Evolutionary conservation across 2,797 vertebrate genomes (phyloP).

Genomic region (Sebastes steindachneri): DNA sequence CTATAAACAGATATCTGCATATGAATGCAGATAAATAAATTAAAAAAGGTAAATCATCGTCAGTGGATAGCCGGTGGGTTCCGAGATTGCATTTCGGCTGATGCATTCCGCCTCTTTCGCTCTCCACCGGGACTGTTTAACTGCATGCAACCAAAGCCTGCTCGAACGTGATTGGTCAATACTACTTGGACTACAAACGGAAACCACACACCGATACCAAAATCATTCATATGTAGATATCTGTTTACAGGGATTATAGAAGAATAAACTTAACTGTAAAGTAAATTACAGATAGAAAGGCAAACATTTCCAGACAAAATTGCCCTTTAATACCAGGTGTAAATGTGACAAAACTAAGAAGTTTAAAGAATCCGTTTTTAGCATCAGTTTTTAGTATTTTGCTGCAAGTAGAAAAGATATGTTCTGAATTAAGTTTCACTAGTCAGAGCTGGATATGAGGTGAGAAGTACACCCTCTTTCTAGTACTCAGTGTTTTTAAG

Average conservation of each 20-base stretch:
- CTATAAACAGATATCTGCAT: no score
- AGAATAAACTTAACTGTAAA: neutral
- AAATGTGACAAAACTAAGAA: neutral
- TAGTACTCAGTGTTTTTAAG: neutral
- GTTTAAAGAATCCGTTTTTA: neutral
- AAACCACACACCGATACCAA: neutral
- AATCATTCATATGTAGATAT: neutral
- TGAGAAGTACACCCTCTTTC: neutral
- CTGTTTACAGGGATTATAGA: neutral
- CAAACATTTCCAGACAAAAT: neutral
- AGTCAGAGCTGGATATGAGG: neutral
- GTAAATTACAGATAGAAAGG: neutral
- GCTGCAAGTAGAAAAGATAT: neutral
- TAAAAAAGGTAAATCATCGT: no score
- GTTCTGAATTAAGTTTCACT: neutral
- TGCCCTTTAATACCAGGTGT: neutral
- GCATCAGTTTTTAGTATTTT: neutral
- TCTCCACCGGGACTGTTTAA: neutral
- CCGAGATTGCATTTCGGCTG: neutral
- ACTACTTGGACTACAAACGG: neutral
- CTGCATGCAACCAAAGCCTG: neutral
- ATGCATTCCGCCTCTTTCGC: neutral
- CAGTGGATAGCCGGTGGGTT: no score
- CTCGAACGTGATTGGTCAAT: neutral
- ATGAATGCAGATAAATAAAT: no score